phyloP scores from a whole-genome alignment of 2,888 invertebrate genomes.

The Polyommatus iphigenia region DNA sequence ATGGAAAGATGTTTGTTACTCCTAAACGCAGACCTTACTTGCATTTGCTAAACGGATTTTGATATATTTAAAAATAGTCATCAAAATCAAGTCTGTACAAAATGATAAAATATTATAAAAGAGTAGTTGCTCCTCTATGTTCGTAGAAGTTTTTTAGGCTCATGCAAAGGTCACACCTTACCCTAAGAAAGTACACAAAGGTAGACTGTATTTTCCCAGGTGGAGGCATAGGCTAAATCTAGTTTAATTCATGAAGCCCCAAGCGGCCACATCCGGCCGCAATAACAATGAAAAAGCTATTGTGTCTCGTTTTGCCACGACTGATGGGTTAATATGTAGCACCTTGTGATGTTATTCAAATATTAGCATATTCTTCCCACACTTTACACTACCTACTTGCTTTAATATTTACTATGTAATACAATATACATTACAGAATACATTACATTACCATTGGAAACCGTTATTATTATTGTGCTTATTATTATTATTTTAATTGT shows the following conservation, averaged over 20 bases:
- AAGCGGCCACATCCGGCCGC: no score
- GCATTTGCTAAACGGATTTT: neutral
- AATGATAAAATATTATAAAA: neutral
- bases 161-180: neutral
- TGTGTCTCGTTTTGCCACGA: no score
- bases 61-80: no score
- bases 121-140: neutral
- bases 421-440: neutral
- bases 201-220: neutral
- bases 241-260: no score
- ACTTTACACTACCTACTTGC: neutral
- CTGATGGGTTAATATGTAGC: no score
- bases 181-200: neutral
- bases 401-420: neutral
- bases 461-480: neutral
- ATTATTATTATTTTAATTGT: neutral
- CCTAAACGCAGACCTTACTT: slow-evolving; percentile 21
- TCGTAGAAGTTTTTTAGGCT: neutral
- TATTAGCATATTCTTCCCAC: neutral
- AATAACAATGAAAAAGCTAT: no score
- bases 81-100: no score
- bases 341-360: neutral
- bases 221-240: no score
- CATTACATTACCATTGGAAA: neutral
- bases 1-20: slow-evolving; percentile 21